phyloP scores from a whole-genome alignment of 2,113 vertebrate genomes.

The Lota lota region DNA sequence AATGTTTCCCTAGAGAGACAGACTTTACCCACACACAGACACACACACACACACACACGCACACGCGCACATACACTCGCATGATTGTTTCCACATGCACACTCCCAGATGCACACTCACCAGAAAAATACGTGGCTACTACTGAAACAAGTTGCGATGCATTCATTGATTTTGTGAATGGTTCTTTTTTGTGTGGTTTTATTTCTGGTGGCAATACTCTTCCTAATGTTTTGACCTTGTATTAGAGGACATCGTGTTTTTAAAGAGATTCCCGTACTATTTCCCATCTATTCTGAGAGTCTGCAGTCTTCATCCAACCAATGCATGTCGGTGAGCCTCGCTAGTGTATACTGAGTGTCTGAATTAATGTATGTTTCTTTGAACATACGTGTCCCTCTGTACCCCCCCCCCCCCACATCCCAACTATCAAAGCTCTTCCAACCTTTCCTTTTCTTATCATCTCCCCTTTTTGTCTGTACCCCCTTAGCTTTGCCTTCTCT shows the following conservation, averaged over 20 bases:
- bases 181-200: not conserved
- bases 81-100: slow-evolving; percentile 1
- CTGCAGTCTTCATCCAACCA: too few relatives aligned
- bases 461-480: not conserved
- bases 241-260: slow-evolving; percentile 10
- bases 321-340: too few relatives aligned
- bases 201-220: slow-evolving; percentile 7
- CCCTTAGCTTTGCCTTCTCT: too few relatives aligned
- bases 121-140: not conserved
- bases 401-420: too few relatives aligned
- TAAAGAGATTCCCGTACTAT: too few relatives aligned
- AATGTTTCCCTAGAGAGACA: slow-evolving; percentile 37
- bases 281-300: too few relatives aligned
- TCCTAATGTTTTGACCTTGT: slow-evolving; percentile 13
- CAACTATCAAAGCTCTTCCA: too few relatives aligned
- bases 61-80: not conserved
- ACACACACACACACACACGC: slow-evolving; percentile 11
- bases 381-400: too few relatives aligned
- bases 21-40: slow-evolving; percentile 5
- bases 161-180: slow-evolving; percentile 3
- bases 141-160: not conserved
- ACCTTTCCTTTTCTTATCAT: not conserved
- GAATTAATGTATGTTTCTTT: too few relatives aligned
- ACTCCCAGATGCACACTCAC: slow-evolving; percentile 13
- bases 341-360: too few relatives aligned